These are phyloP conservation scores for Callyntrura guangdongensis DNA, from an alignment of 2,888 invertebrate genomes.

Conservation along the genomic window DNA sequence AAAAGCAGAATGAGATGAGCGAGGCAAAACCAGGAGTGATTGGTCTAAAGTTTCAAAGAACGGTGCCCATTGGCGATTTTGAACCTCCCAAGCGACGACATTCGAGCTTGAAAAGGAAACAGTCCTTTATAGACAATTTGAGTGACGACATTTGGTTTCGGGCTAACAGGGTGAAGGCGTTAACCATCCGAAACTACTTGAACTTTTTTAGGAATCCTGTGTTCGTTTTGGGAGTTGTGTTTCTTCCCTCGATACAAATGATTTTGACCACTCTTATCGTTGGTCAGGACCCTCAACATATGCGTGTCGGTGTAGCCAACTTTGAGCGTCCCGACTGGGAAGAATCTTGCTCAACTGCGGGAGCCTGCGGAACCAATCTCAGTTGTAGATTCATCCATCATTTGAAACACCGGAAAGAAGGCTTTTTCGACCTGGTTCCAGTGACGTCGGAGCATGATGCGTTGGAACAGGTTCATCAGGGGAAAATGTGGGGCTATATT, in stretches of 20 bases:
- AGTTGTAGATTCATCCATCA: slow-evolving; percentile 73
- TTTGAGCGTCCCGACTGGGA: slow-evolving; percentile 68
- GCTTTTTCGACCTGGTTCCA: slow-evolving; percentile 71
- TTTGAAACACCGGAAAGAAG: slow-evolving; percentile 42
- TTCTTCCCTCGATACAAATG: slow-evolving; percentile 71
- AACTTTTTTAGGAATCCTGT: slow-evolving; percentile 75
- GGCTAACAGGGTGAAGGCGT: slow-evolving; percentile 61
- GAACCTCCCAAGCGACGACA: slow-evolving; percentile 13
- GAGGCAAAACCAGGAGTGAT: slow-evolving; percentile 56
- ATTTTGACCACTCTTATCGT: slow-evolving; percentile 67
- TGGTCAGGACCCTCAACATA: slow-evolving; percentile 68
- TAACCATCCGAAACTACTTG: slow-evolving; percentile 71
- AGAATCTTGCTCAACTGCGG: neutral
- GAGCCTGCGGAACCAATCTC: slow-evolving; percentile 51
- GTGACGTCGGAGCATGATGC: slow-evolving; percentile 56
- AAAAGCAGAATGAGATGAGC: slow-evolving; percentile 47
- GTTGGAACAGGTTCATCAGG: slow-evolving; percentile 46
- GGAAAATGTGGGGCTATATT: slow-evolving; percentile 75
- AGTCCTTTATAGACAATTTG: slow-evolving; percentile 68
- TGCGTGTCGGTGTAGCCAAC: slow-evolving; percentile 70
- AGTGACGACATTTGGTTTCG: slow-evolving; percentile 66
- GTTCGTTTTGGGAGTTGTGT: slow-evolving; percentile 71
- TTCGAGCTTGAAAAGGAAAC: slow-evolving; percentile 52
- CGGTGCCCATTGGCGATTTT: slow-evolving; percentile 40
- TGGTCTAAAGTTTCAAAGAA: slow-evolving; percentile 73